A percentile compares a stretch with the other conserved stretches of the same genome.
phyloP scores from a whole-genome alignment of 2,113 vertebrate species.

The Entomyzon cyanotis region DNA sequence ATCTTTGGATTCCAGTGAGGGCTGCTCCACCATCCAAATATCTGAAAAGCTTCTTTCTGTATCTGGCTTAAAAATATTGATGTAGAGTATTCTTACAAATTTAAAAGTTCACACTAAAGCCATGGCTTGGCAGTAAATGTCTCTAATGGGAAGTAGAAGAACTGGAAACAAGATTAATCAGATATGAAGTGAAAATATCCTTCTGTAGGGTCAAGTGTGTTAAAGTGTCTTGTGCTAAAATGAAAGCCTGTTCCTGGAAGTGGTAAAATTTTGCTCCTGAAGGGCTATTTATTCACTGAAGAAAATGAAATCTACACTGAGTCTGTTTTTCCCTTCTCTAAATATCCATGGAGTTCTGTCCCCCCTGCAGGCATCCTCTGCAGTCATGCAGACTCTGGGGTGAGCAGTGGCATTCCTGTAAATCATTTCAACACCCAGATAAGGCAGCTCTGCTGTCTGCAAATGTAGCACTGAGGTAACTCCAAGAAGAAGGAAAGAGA shows the following conservation, averaged over 20 bases:
- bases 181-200: neutral
- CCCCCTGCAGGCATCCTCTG: neutral
- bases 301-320: neutral
- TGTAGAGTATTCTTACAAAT: neutral
- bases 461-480: neutral
- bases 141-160: neutral
- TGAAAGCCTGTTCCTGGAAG: neutral
- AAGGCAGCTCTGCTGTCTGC: neutral
- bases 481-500: neutral
- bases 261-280: neutral
- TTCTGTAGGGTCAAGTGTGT: neutral
- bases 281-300: neutral
- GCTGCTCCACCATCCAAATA: neutral
- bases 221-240: neutral
- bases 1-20: neutral
- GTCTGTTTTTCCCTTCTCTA: neutral
- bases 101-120: neutral
- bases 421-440: neutral
- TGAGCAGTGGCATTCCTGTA: neutral
- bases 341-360: neutral
- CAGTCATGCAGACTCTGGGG: rapidly evolving
- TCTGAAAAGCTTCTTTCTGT: neutral
- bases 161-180: neutral
- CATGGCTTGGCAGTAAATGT: neutral
- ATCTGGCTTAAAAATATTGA: neutral